Conservation (phyloP, 2,888 invertebrate genomes). For the Dastarcus helophoroides region DNA sequence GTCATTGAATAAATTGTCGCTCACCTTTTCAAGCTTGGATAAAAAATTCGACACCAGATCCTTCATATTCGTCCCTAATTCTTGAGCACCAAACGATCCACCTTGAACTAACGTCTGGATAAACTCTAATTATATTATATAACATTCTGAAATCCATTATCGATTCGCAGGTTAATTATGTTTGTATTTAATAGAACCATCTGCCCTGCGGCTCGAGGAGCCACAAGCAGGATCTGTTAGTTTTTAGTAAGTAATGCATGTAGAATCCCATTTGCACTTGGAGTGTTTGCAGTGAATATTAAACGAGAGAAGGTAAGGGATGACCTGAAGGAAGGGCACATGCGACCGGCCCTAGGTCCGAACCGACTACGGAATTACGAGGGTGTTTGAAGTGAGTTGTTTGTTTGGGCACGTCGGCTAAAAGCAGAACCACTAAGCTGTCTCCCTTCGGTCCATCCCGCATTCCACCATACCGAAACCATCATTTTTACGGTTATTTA, state of each 20-base stretch:
- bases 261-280: neutral
- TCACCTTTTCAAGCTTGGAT: too few species aligned
- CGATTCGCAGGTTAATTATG: too few species aligned
- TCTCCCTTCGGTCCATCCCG: neutral
- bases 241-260: slow-evolving; percentile 1
- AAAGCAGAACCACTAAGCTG: neutral
- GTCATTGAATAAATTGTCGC: too few species aligned
- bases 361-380: slow-evolving; percentile 1
- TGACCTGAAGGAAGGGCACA: slow-evolving; percentile 8
- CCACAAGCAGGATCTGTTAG: too few species aligned
- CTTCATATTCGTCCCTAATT: too few species aligned
- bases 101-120: too few species aligned
- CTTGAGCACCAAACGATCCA: too few species aligned
- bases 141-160: too few species aligned
- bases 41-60: too few species aligned
- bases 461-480: neutral
- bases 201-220: too few species aligned
- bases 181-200: too few species aligned
- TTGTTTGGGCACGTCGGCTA: slow-evolving; percentile 4
- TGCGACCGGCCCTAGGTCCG: neutral
- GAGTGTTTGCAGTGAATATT: slow-evolving; percentile 6
- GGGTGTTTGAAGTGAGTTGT: slow-evolving; percentile 5
- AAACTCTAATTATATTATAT: too few species aligned
- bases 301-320: neutral
- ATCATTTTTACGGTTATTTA: slow-evolving; percentile 4